Percentiles rank a stretch among this genome's conserved stretches.
Evolutionary conservation across 2,797 vertebrate genomes (phyloP).

Genomic region (Cetoscarus ocellatus): DNA sequence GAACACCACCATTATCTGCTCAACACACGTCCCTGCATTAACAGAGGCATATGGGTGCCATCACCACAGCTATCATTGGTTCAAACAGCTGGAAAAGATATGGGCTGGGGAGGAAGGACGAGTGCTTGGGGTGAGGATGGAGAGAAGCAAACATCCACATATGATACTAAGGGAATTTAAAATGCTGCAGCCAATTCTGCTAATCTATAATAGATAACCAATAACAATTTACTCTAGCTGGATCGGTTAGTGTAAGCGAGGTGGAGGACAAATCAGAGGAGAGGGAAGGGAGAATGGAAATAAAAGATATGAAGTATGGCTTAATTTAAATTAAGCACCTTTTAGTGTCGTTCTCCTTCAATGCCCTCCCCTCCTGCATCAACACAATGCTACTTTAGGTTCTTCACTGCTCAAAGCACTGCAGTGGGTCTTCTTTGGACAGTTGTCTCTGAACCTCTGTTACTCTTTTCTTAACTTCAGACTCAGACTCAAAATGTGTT

Average conservation of each 20-base stretch:
- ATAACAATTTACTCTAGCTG: conserved; percentile 5
- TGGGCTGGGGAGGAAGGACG: background rate
- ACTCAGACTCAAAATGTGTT: too few relatives aligned
- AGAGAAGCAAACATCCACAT: background rate
- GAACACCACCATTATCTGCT: conserved; percentile 40
- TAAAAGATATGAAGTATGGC: background rate
- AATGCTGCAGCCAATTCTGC: conserved; percentile 31
- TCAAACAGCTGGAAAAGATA: conserved; percentile 36
- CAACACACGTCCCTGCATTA: conserved; percentile 20
- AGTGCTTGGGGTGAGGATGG: background rate
- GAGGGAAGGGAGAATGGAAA: background rate
- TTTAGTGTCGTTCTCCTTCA: too few relatives aligned
- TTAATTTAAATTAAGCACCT: too few relatives aligned
- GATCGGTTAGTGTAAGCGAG: background rate
- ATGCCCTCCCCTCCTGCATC: too few relatives aligned
- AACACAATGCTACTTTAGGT: too few relatives aligned
- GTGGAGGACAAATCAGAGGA: background rate
- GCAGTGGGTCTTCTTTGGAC: too few relatives aligned
- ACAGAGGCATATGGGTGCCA: conserved; percentile 32
- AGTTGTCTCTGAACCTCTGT: too few relatives aligned
- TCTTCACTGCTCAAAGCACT: too few relatives aligned
- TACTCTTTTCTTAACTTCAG: too few relatives aligned
- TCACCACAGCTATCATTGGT: conserved; percentile 12
- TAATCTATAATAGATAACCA: conserved; percentile 48
- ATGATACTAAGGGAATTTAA: conserved; percentile 17